Base-by-base conservation (phyloP, 2,888 invertebrate genomes). In the Volucella inflata region DNA sequence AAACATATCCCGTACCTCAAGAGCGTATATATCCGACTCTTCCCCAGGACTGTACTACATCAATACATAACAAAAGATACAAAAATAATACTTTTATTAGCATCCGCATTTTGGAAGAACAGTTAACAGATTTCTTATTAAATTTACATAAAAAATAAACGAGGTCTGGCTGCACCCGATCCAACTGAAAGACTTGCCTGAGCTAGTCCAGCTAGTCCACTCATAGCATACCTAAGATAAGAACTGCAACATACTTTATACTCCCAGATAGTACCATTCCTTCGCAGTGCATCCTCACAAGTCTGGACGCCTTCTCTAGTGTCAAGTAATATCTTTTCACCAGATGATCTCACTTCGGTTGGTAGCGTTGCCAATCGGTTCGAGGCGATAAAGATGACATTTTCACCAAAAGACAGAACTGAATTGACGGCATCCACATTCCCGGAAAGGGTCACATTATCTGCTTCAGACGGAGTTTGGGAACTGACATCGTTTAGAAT, bases 201-300 rank as follows among this genome's bases (percentile, higher is more conserved):
- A 4, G 70, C 51, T 0, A 84, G 40, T 1, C 70, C 64, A 0
- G 68, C 74, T 21, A 75, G 65, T 1, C 64, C 51, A 38, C 17
- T 75, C 17, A 79, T 59, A 16, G 64, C 75, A 2, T 79, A 70
- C 30, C 65, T 64, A 8, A 84, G 40, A 30, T 84, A 75, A 4
- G 75, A 60, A 16, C 70, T 84, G 11, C 70, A 65, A 36, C 83
- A 84, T 4, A 75, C 70, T 53, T 79, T 75, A n/a, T 84, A 84
- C 12, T 84, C 74, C 68, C 74, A 75, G 60, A 75, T 59, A 30
- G 11, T 59, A 10, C 83, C 83, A 36, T n/a, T 70, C 38, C 64
- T 38, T 11, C 70, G 57, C 2, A 79, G 46, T 1, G 36, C n/a
- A 30, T 42, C 65, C 17, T 75, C 83, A 14, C 83, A 84, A 0